These are phyloP conservation scores for Drosophila ohnishii DNA, from an alignment of 1,140 invertebrate genomes.

Conservation along the genomic window DNA sequence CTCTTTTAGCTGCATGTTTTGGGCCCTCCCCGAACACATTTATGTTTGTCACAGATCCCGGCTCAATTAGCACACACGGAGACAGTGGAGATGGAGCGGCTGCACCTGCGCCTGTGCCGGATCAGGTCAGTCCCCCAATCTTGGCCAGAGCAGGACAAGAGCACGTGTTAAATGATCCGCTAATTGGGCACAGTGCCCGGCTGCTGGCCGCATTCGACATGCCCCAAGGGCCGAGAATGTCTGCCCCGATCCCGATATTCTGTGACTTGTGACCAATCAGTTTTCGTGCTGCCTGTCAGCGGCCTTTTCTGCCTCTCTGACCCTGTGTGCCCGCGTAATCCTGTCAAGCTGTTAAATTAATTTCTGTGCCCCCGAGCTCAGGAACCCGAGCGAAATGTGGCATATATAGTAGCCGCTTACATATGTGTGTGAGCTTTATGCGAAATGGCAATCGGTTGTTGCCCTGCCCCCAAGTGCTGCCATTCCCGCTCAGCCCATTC, in stretches of 20 bases:
- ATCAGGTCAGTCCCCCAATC: slow-evolving; percentile 23
- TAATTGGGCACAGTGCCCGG: slow-evolving; percentile 42
- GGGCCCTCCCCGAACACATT: slow-evolving; percentile 49
- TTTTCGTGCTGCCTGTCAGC: slow-evolving; percentile 48
- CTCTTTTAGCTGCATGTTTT: background rate
- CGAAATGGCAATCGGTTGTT: slow-evolving; percentile 37
- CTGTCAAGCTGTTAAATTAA: slow-evolving; percentile 81
- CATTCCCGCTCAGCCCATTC: slow-evolving; percentile 33
- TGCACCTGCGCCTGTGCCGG: slow-evolving; percentile 48
- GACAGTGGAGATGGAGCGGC: slow-evolving; percentile 54
- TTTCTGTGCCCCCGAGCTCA: slow-evolving; percentile 56
- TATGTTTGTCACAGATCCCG: slow-evolving; percentile 67
- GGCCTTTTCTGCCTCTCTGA: slow-evolving; percentile 32
- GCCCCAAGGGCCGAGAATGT: slow-evolving; percentile 16
- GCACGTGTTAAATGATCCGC: slow-evolving; percentile 51
- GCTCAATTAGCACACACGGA: slow-evolving; percentile 64
- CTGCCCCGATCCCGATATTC: slow-evolving; percentile 44
- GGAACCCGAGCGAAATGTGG: slow-evolving; percentile 38
- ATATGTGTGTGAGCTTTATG: background rate
- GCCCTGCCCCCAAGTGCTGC: slow-evolving; percentile 42
- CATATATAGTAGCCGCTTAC: background rate
- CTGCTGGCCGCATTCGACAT: slow-evolving; percentile 28
- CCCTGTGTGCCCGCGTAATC: slow-evolving; percentile 55
- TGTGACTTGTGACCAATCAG: slow-evolving; percentile 69
- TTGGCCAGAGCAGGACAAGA: background rate